A percentile compares a stretch with the other conserved stretches of the same genome.
Evolutionary conservation across 2,888 invertebrate genomes (phyloP).

Genomic region (Hirudinaria manillensis): DNA sequence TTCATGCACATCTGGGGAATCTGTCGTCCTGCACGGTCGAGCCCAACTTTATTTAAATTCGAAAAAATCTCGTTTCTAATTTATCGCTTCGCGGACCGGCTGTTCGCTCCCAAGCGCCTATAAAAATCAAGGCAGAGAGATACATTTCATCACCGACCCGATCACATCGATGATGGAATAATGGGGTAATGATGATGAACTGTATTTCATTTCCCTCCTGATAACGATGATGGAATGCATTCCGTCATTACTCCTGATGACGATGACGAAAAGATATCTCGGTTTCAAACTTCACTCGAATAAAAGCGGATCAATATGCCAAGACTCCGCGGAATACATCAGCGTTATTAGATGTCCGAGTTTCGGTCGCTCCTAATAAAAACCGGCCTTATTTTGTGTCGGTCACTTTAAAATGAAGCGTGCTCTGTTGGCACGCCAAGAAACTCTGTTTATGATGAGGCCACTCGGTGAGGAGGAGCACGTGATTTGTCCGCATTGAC

Average conservation of each 20-base stretch:
- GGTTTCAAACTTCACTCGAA: neutral
- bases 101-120: slow-evolving; percentile 2
- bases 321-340: slow-evolving; percentile 3
- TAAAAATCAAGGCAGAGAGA: neutral
- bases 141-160: neutral
- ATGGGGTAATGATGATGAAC: too few species aligned
- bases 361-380: slow-evolving; percentile 4
- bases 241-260: neutral
- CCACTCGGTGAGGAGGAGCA: neutral
- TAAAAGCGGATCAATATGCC: slow-evolving; percentile 13
- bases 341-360: slow-evolving; percentile 15
- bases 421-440: neutral
- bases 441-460: neutral
- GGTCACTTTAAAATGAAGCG: slow-evolving; percentile 6
- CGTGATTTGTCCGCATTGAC: slow-evolving; percentile 3
- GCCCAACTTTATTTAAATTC: neutral
- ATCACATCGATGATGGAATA: too few species aligned
- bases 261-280: neutral
- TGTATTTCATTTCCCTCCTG: too few species aligned
- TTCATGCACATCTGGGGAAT: slow-evolving; percentile 1
- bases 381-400: neutral
- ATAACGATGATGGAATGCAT: too few species aligned
- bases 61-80: neutral
- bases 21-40: neutral
- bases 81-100: neutral